phyloP scores from a whole-genome alignment of 2,888 invertebrate species.

The Eupsilia transversa region DNA sequence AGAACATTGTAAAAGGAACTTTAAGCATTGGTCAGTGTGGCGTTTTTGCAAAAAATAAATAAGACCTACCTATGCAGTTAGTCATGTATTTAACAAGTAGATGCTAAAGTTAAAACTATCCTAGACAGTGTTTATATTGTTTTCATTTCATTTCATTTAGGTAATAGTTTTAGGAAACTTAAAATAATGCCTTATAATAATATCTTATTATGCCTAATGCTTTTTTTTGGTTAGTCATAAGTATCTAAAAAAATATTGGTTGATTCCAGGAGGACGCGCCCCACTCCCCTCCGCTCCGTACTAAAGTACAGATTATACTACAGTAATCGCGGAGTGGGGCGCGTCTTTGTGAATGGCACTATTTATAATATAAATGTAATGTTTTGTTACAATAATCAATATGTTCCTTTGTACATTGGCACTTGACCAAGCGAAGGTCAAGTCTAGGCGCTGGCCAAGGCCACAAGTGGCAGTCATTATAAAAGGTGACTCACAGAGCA shows the following conservation, averaged over 20 bases:
- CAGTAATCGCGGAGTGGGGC: too few relatives aligned
- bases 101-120: constrained; percentile 1
- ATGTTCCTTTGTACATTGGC: constrained; percentile 23
- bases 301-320: too few relatives aligned
- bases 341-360: too few relatives aligned
- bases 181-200: background rate
- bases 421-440: constrained; percentile 32
- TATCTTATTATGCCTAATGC: too few relatives aligned
- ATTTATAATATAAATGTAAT: too few relatives aligned
- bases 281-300: too few relatives aligned
- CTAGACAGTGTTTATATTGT: background rate
- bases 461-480: constrained; percentile 18
- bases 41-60: background rate
- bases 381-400: constrained; percentile 12
- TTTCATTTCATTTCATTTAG: background rate
- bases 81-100: background rate
- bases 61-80: background rate
- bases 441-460: constrained; percentile 36
- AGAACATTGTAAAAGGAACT: background rate
- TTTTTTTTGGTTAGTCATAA: too few relatives aligned
- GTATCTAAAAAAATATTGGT: too few relatives aligned
- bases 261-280: too few relatives aligned
- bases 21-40: background rate
- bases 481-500: constrained; percentile 42
- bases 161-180: background rate